phyloP scores from a whole-genome alignment of 2,113 vertebrate species.

The Craseonycteris thonglongyai region DNA sequence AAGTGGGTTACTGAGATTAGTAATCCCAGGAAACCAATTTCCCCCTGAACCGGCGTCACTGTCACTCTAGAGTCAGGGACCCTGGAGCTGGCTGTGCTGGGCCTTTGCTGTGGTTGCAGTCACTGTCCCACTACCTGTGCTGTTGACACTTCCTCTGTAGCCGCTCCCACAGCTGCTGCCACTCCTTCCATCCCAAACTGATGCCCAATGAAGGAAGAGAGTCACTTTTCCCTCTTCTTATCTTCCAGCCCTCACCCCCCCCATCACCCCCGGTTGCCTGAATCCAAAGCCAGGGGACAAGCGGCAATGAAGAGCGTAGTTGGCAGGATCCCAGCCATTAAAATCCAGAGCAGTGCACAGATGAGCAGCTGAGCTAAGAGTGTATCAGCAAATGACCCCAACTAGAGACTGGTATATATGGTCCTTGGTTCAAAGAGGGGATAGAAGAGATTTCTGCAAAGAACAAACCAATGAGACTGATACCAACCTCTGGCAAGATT shows the following conservation, averaged over 20 bases:
- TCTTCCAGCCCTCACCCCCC: background rate
- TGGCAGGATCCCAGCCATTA: background rate
- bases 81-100: background rate
- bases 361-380: background rate
- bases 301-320: background rate
- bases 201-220: background rate
- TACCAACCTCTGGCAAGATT: background rate
- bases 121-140: fast-evolving
- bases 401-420: background rate
- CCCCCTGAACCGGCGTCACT: background rate
- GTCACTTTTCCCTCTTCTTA: background rate
- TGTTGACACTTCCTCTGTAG: background rate
- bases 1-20: background rate
- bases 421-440: background rate
- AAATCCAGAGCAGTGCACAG: background rate
- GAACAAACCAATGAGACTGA: background rate
- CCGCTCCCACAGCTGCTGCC: too few relatives aligned
- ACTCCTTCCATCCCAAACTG: background rate
- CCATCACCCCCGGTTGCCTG: fast-evolving
- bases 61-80: background rate
- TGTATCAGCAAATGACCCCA: background rate
- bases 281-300: background rate
- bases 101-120: background rate
- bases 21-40: background rate
- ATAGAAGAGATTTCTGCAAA: background rate